Percentiles rank a stretch among this genome's conserved stretches.
phyloP scores from a whole-genome alignment of 2,113 vertebrate species.

The Python bivittatus region DNA sequence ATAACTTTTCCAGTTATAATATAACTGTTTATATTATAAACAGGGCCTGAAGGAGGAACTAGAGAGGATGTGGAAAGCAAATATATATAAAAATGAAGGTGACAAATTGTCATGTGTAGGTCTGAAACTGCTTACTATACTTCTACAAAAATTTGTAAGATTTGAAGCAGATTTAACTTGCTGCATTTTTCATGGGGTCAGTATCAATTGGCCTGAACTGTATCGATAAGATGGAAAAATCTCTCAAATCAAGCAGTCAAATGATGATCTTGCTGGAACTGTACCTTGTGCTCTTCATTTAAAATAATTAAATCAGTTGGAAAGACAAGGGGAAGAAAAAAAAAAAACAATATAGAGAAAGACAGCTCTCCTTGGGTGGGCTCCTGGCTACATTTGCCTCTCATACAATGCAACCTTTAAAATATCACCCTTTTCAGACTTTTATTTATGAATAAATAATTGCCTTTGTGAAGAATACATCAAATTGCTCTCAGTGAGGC shows the following conservation, averaged over 20 bases:
- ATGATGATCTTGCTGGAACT: not conserved
- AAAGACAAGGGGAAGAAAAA: fast-evolving
- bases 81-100: too few species aligned
- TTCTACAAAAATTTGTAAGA: not conserved
- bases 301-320: constrained; percentile 50
- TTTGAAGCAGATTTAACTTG: not conserved
- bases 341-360: constrained; percentile 4
- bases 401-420: constrained; percentile 42
- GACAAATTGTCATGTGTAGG: not conserved
- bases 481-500: not conserved
- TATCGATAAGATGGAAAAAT: fast-evolving
- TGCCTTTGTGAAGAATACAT: not conserved
- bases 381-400: constrained; percentile 38
- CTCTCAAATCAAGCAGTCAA: not conserved
- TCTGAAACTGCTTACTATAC: not conserved
- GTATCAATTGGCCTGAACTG: not conserved
- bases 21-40: too few species aligned
- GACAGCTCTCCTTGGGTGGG: constrained; percentile 30
- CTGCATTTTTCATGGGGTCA: not conserved
- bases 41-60: too few species aligned
- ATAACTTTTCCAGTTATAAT: too few species aligned
- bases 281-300: not conserved
- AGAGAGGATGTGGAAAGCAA: too few species aligned
- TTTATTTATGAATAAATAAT: constrained; percentile 61
- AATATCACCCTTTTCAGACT: constrained; percentile 23